A percentile compares a stretch with the other conserved stretches of the same genome.
Conservation (phyloP, 2,888 invertebrate genomes). For the Dryococelus australis region DNA sequence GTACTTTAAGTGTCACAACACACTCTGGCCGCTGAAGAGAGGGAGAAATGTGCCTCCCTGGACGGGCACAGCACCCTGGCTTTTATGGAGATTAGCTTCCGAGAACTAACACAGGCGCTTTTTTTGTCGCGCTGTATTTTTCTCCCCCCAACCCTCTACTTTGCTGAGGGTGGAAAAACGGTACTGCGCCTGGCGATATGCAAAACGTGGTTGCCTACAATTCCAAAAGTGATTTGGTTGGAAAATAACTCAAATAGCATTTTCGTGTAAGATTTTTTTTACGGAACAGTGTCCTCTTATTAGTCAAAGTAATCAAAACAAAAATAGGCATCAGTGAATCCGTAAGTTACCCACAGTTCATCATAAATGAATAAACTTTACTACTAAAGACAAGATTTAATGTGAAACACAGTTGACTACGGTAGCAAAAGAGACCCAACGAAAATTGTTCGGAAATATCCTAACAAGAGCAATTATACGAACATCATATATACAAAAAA, state of each 20-base stretch:
- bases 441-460: no score
- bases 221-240: neutral
- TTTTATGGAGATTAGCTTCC: neutral
- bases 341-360: no score
- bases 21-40: neutral
- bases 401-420: no score
- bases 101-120: neutral
- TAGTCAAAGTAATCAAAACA: no score
- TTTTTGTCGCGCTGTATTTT: neutral
- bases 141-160: neutral
- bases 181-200: neutral
- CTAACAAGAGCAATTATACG: no score
- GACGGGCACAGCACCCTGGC: neutral
- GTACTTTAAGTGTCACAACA: slow-evolving; percentile 16
- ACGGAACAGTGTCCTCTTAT: no score
- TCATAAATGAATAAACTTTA: no score
- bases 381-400: no score
- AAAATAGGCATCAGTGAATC: no score
- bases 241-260: neutral
- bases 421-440: no score
- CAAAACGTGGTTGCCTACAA: neutral
- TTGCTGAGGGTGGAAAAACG: neutral
- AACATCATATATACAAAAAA: no score
- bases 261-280: no score
- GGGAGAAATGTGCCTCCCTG: neutral